Percentiles rank a stretch among this genome's conserved stretches.
These are phyloP conservation scores for Adelges cooleyi DNA, from an alignment of 1,140 invertebrate genomes.

Conservation along the genomic window DNA sequence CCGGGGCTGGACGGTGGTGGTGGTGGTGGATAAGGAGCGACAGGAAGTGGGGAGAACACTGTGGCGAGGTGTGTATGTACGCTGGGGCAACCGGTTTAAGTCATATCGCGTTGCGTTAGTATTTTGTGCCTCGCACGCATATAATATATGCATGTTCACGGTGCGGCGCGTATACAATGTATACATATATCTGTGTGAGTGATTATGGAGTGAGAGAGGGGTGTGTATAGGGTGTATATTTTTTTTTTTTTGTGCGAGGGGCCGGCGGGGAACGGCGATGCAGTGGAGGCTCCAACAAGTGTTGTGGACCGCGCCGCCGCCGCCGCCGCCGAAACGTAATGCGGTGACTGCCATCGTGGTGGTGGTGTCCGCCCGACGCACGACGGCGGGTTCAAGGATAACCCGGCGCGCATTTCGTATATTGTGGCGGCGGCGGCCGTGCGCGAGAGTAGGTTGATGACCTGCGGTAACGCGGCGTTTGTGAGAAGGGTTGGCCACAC, in stretches of 20 bases:
- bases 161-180: background rate
- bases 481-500: slow-evolving; percentile 18
- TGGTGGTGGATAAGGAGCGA: background rate
- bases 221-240: background rate
- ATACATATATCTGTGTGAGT: background rate
- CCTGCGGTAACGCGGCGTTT: slow-evolving; percentile 23
- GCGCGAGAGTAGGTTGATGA: slow-evolving; percentile 22
- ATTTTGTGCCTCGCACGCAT: background rate
- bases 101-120: slow-evolving; percentile 20
- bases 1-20: background rate
- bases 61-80: slow-evolving; percentile 12
- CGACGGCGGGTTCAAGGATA: slow-evolving; percentile 18
- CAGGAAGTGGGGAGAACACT: background rate
- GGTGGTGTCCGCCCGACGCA: background rate
- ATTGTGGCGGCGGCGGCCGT: slow-evolving; percentile 2
- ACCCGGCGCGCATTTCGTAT: slow-evolving; percentile 4
- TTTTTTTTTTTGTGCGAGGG: no score
- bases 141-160: slow-evolving; percentile 2
- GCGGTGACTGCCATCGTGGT: background rate
- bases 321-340: background rate
- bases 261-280: background rate
- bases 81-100: slow-evolving; percentile 27
- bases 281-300: slow-evolving; percentile 3
- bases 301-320: background rate
- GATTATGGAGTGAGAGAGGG: background rate